phyloP scores from a whole-genome alignment of 2,888 invertebrate species.

The Luffia ferchaultella region DNA sequence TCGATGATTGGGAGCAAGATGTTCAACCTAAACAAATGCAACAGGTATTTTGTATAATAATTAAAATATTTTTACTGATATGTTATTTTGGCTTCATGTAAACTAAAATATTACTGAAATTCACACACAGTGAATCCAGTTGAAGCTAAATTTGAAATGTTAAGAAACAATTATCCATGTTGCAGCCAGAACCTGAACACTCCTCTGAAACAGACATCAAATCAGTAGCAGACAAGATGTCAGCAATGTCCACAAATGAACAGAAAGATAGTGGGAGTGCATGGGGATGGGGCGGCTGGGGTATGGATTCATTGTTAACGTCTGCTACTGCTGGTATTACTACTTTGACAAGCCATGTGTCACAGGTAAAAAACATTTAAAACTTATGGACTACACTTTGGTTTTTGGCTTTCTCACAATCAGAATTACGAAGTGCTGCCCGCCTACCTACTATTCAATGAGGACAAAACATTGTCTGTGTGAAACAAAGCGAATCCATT shows the following conservation, averaged over 20 bases:
- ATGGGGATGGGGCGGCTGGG: slow-evolving; percentile 69
- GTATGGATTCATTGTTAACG: slow-evolving; percentile 74
- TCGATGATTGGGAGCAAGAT: slow-evolving; percentile 53
- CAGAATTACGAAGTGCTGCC: too few relatives aligned
- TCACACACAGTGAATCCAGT: too few relatives aligned
- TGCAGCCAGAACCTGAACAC: too few relatives aligned
- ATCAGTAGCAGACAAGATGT: slow-evolving; percentile 34
- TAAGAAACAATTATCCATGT: too few relatives aligned
- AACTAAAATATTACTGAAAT: too few relatives aligned
- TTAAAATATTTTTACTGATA: too few relatives aligned
- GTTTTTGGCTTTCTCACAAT: too few relatives aligned
- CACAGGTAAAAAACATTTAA: slow-evolving; percentile 42
- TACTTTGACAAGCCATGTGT: slow-evolving; percentile 81
- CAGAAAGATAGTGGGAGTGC: slow-evolving; percentile 16
- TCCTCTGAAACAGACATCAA: slow-evolving; percentile 36
- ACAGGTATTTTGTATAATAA: neutral
- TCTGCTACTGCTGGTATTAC: slow-evolving; percentile 80
- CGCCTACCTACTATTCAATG: too few relatives aligned
- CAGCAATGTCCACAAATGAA: slow-evolving; percentile 19
- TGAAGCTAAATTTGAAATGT: too few relatives aligned
- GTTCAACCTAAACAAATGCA: slow-evolving; percentile 11
- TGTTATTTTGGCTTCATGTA: too few relatives aligned
- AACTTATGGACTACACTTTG: neutral
- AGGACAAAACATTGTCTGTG: too few relatives aligned
- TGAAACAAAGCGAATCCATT: too few relatives aligned